These are phyloP conservation scores for Eurosta solidaginis DNA, from an alignment of 1,140 invertebrate species.

Conservation along the genomic window DNA sequence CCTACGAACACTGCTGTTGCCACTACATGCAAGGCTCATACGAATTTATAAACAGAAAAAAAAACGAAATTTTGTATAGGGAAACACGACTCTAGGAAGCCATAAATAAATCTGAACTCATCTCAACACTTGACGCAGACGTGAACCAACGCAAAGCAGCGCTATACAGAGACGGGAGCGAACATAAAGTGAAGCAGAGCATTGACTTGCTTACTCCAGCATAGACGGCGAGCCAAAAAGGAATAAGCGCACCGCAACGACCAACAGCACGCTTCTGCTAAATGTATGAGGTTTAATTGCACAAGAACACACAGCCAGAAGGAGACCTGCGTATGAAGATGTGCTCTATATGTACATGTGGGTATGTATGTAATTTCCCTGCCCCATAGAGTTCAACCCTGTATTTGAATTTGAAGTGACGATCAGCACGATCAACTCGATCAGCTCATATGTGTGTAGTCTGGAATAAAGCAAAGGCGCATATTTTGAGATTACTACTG, in stretches of 20 bases:
- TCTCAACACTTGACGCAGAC: neutral
- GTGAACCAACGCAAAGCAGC: neutral
- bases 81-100: conserved; percentile 12
- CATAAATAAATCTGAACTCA: conserved; percentile 26
- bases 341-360: neutral
- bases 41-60: neutral
- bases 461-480: too few species aligned
- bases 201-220: neutral
- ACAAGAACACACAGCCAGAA: neutral
- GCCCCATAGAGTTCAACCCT: neutral
- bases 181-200: neutral
- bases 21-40: neutral
- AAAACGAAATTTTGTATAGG: too few species aligned
- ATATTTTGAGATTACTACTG: too few species aligned
- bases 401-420: neutral
- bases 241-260: neutral
- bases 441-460: neutral
- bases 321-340: too few species aligned
- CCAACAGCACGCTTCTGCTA: neutral
- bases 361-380: neutral
- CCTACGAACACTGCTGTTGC: neutral
- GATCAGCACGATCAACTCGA: neutral
- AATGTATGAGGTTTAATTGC: neutral
- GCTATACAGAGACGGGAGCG: neutral
- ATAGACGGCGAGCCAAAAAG: neutral